phyloP scores from a whole-genome alignment of 1,140 invertebrate species.

The Wasmannia auropunctata region DNA sequence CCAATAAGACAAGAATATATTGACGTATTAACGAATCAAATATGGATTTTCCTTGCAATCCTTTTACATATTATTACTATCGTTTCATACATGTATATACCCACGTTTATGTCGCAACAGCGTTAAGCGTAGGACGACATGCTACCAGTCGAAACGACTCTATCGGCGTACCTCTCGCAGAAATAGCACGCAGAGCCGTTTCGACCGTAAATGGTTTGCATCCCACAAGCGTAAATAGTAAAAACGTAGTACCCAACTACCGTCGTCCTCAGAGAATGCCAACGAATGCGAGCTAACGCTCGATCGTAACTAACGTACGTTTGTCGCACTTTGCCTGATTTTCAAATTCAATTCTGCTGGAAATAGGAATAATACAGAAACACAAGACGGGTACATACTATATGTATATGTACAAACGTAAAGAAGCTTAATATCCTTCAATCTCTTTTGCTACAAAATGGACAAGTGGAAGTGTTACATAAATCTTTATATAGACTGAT shows the following conservation, averaged over 20 bases:
- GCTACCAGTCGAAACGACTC: conserved; percentile 20
- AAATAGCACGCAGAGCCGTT: conserved; percentile 42
- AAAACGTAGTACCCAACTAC: conserved; percentile 32
- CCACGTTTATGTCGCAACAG: background rate
- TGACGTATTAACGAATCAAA: background rate
- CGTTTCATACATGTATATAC: background rate
- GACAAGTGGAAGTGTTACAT: background rate
- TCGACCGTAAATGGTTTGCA: conserved; percentile 33
- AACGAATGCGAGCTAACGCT: conserved; percentile 29
- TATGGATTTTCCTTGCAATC: background rate
- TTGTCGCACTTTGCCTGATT: conserved; percentile 16
- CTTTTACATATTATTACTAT: conserved; percentile 16
- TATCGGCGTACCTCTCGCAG: conserved; percentile 37
- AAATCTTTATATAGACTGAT: background rate
- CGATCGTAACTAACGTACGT: conserved; percentile 41
- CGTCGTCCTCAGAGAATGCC: background rate
- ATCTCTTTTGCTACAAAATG: background rate
- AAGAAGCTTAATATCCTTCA: background rate
- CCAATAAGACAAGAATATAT: background rate
- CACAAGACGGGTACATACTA: no score
- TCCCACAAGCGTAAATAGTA: conserved; percentile 59
- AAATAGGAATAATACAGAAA: background rate
- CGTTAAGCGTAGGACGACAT: conserved; percentile 3
- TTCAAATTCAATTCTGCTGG: conserved; percentile 36
- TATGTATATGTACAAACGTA: background rate